Base-by-base conservation (phyloP, 2,888 invertebrate species). In the Lasioglossum morio region DNA sequence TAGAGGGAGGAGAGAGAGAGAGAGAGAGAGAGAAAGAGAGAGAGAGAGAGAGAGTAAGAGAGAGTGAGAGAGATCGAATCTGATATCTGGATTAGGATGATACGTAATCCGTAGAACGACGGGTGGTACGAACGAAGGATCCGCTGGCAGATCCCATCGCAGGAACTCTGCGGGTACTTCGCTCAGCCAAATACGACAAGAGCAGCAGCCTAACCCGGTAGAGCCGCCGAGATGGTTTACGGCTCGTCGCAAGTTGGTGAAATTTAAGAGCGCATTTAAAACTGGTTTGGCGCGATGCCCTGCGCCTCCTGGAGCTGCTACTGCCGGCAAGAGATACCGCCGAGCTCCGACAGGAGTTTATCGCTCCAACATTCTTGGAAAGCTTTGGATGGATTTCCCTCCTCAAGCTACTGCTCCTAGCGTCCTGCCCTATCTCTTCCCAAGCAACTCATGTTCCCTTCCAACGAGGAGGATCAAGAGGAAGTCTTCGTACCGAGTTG, bases 241-340 rank as follows among this genome's bases (percentile, higher is more conserved):
- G 94, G 94, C 93, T 94, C 94, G 94, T 93, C 93, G 94, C 93
- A 94, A 93, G 92, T 93, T 93, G 93, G 92, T 92, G 93, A 94
- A 94, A 95, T 95, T 95, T 95, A 95, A 94, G 95, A 94, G 94
- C 94, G 94, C 95, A 95, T 95, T 95, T 95, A 94, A 95, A 95
- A 94, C 95, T 94, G 94, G 95, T 95, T 95, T 95, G 95, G 95
- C 95, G 94, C 94, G 93, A 93, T 95, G 95, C 95, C 95, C 94
- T 94, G 91, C 92, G 92, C 93, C 93, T 93, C 92, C 91, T 91
- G 89, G 92, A 92, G 93, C 92, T 90, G 91, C 91, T 91, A 91
- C 93, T 93, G 93, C 92, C 91, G 89, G 90, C 89, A 89, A 92
- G 93, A 94, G 94, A 94, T 94, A 94, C 92, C 93, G 90, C 91